Evolutionary conservation across 2,888 invertebrate species (phyloP), one percentile per base, ranked within the genome.

Genomic region (Cerastoderma edule): DNA sequence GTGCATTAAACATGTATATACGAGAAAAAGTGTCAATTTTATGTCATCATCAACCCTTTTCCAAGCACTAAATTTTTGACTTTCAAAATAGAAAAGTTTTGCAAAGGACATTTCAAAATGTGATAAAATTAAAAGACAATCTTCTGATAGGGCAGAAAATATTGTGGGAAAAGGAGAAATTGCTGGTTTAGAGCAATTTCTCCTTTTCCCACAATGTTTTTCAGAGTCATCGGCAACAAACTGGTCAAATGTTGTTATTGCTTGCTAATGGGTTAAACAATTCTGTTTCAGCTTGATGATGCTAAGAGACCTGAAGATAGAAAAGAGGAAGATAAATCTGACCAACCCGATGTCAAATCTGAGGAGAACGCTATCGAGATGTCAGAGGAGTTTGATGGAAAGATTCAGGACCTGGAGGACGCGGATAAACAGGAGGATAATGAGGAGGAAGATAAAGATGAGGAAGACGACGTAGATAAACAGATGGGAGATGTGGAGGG

Each of bases 401-500:
- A 97, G 92, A 93, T 96, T 72, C 97, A 97, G 91, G 96, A 98
- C 89, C 74, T 88, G 48, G 89, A 91, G 57, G 83, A 81, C 68
- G 79, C 78, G 30, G 88, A 88, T 85, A 83, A 80, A 28, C 78
- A 84, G 73, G 86, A 85, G 32, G 89, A 89, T 32, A 85, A 89
- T 19, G 85, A 95, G 0, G 94, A 89, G 13, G 85, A 95, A 0
- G 94, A 96, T n/a, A 89, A 91, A 84, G 94, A 94, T 56, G 60
- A 68, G 19, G 95, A 96, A 33, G 95, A 96, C 78, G 96, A 99
- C 85, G 94, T 96, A 2, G 98, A 99, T 83, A 98, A 99, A 91
- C 96, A 99, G 94, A 98, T 99, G 97, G 99, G 98, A 28, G 97
- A 99, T 73, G 96, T 97, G 0, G 97, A 96, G 80, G 95, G 96